Evolutionary conservation across 2,113 vertebrate species (phyloP).

Genomic region (Ceuthmochares aereus): DNA sequence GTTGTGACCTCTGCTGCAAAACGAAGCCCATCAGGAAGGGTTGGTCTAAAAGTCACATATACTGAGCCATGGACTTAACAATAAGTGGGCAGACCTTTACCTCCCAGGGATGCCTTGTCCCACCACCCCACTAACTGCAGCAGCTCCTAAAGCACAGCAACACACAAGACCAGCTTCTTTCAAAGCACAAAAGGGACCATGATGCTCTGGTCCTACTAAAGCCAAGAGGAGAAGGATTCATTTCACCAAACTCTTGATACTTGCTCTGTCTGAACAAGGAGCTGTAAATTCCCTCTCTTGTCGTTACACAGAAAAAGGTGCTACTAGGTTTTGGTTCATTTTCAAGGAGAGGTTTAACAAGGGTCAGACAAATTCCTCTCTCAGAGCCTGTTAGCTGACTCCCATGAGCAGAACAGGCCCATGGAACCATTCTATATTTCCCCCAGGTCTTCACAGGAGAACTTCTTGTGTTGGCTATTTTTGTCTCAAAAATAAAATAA

Average conservation of each 20-base stretch:
- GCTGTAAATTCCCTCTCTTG: neutral
- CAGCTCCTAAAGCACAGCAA: neutral
- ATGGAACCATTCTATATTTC: neutral
- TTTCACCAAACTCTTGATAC: neutral
- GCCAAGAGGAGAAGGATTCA: neutral
- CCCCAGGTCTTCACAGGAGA: neutral
- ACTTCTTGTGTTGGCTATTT: neutral
- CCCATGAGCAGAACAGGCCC: rapidly evolving
- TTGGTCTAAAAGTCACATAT: neutral
- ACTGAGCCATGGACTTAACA: neutral
- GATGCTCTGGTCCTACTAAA: neutral
- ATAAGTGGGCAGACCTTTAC: neutral
- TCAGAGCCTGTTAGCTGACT: neutral
- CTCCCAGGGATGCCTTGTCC: neutral
- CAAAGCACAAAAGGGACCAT: neutral
- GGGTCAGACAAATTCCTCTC: neutral
- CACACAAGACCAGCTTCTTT: neutral
- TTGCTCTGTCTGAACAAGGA: neutral
- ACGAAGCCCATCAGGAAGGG: neutral
- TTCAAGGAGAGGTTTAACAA: neutral
- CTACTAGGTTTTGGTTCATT: neutral
- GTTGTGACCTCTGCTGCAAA: neutral
- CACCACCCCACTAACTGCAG: neutral
- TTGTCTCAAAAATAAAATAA: neutral
- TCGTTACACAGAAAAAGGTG: neutral